Evolutionary conservation across 2,888 invertebrate species (phyloP), one percentile per base, ranked within the genome.

Genomic region (Drosophila atripex): DNA sequence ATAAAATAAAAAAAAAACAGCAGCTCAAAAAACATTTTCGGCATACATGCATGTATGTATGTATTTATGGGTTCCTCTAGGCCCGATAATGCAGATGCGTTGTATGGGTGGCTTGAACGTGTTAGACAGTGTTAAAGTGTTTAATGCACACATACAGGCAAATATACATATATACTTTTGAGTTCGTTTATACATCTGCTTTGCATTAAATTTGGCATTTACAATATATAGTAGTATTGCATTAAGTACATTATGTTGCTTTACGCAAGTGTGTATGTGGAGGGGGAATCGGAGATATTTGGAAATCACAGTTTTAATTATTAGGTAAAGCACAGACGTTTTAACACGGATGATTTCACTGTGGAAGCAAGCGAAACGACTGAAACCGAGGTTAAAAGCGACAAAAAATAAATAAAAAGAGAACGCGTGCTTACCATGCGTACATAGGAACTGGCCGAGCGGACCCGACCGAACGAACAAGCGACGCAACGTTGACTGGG

Each of bases 401-500:
- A 47, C 11, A 38, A 56, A 39, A 47, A 38, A 52, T 51, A 38
- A 72, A 72, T 65, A 76, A 68, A 71, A 79, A 80, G 78, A 80
- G 78, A 83, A 80, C 73, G 73, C 80, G 85, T 86, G 82, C 86
- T 86, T 82, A 86, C 82, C 82, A 74, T 80, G 73, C 60, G 73
- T 60, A 65, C 65, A 72, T 72, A 84, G 82, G 82, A 82, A 82
- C 82, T 83, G 77, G 79, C 84, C 71, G 72, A 72, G 66, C 66
- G 75, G 69, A 76, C 73, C 83, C 80, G 78, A 86, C 80, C 85
- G 80, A 78, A 80, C 78, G 76, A 76, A 71, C 75, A 80, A 86
- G 51, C 86, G 80, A 82, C 86, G 77, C 83, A 85, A 80, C 77
- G 77, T 85, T 84, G 77, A 82, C 82, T 82, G 86, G 84, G 86